Conservation (phyloP, 1,140 invertebrate genomes). For the Batillaria attramentaria region DNA sequence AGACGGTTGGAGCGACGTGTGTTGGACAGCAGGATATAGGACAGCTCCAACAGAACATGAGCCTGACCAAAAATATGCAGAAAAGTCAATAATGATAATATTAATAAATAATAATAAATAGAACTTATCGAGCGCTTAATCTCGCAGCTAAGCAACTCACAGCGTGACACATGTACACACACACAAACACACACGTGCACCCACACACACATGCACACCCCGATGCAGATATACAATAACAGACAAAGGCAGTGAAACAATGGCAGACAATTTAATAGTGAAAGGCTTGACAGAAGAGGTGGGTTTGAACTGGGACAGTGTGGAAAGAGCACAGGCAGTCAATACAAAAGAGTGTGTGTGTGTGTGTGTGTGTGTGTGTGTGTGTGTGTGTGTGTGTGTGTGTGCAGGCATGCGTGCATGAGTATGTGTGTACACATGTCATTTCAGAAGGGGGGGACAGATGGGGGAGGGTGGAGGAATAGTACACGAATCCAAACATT, state of each 20-base stretch:
- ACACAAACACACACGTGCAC: background rate
- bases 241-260: too few relatives aligned
- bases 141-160: too few relatives aligned
- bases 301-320: too few relatives aligned
- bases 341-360: background rate
- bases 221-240: too few relatives aligned
- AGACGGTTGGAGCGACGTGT: background rate
- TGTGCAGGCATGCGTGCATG: slow-evolving; percentile 5
- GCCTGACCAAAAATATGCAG: background rate
- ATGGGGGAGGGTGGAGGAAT: too few relatives aligned
- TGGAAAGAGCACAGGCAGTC: background rate
- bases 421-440: too few relatives aligned
- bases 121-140: too few relatives aligned
- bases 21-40: slow-evolving; percentile 14
- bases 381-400: background rate
- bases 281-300: too few relatives aligned
- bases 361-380: slow-evolving; percentile 1
- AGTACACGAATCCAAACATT: background rate
- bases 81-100: background rate
- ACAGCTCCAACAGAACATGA: background rate
- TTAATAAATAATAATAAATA: too few relatives aligned
- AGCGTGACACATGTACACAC: too few relatives aligned
- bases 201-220: background rate
- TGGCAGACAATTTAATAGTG: too few relatives aligned
- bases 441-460: too few relatives aligned